Evolutionary conservation across 2,113 vertebrate species (phyloP).

Genomic region (Zosterops hypoxanthus): DNA sequence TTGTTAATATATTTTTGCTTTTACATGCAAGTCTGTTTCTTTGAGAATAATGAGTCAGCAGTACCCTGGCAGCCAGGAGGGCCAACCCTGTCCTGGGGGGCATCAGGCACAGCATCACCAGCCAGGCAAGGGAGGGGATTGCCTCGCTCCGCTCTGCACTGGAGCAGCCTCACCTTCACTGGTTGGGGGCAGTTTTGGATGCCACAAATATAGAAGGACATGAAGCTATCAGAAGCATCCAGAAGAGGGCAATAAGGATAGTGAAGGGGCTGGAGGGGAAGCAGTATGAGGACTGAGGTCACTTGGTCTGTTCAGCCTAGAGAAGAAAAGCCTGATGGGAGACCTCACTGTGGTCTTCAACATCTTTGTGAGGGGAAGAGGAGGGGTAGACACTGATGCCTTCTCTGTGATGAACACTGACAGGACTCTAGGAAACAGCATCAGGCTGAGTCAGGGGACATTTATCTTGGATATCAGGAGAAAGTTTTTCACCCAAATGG

Average conservation of each 20-base stretch:
- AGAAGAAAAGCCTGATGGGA: background rate
- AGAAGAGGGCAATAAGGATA: background rate
- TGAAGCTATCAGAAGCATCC: background rate
- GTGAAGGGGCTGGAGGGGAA: background rate
- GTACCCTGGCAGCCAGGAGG: background rate
- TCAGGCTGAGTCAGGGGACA: rapidly evolving
- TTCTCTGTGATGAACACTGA: background rate
- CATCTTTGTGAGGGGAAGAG: background rate
- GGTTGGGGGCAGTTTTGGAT: background rate
- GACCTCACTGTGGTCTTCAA: background rate
- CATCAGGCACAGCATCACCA: background rate
- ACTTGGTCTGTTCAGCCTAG: background rate
- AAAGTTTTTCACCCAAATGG: background rate
- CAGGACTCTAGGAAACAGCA: background rate
- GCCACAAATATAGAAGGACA: no score
- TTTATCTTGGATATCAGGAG: background rate
- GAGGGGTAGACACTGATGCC: background rate
- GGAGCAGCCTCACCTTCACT: rapidly evolving
- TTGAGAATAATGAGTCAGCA: background rate
- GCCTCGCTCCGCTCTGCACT: background rate
- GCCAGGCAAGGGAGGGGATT: rapidly evolving
- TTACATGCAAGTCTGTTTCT: background rate
- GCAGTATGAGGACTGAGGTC: background rate
- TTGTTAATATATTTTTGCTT: background rate
- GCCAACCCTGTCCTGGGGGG: rapidly evolving